Percentiles rank a stretch among this genome's conserved stretches.
Evolutionary conservation across 2,113 vertebrate species (phyloP).

Genomic region (Nibea albiflora): DNA sequence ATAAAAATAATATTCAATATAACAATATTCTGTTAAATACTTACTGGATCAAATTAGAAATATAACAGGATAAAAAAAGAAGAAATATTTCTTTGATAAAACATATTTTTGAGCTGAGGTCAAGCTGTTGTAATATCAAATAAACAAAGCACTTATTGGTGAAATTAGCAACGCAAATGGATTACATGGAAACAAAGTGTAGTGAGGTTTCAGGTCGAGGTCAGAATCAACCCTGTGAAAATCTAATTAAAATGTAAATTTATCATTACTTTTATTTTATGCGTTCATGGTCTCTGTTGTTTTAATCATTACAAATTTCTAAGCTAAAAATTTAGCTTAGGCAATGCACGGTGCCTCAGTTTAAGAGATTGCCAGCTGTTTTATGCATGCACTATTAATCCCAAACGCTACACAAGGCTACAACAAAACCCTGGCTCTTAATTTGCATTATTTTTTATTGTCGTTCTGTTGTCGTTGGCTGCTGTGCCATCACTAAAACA

Average conservation of each 20-base stretch:
- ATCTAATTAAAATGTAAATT: conserved; percentile 20
- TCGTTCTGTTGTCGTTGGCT: background rate
- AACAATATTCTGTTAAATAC: background rate
- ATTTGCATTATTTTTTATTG: conserved; percentile 37
- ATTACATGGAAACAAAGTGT: conserved; percentile 23
- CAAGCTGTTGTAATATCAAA: conserved; percentile 5
- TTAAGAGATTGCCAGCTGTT: conserved; percentile 25
- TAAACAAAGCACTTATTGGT: conserved; percentile 25
- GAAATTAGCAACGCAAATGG: conserved; percentile 26
- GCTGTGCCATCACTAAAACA: conserved; percentile 12
- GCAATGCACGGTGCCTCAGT: conserved; percentile 7
- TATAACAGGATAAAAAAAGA: conserved; percentile 23
- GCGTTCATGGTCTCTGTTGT: background rate
- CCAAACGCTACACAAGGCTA: conserved; percentile 32
- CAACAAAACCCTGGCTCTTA: conserved; percentile 28
- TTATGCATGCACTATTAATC: conserved; percentile 42
- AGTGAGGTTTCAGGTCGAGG: conserved; percentile 10
- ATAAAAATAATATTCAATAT: too few species aligned
- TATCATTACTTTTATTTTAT: background rate
- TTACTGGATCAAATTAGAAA: conserved; percentile 25
- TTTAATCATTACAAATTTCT: conserved; percentile 1
- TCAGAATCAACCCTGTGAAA: conserved; percentile 23
- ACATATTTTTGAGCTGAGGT: conserved; percentile 25
- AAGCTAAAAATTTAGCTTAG: conserved; percentile 16
- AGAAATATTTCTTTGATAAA: conserved; percentile 33